phyloP scores from a whole-genome alignment of 2,113 vertebrate genomes.

The Dipodomys ordii region DNA sequence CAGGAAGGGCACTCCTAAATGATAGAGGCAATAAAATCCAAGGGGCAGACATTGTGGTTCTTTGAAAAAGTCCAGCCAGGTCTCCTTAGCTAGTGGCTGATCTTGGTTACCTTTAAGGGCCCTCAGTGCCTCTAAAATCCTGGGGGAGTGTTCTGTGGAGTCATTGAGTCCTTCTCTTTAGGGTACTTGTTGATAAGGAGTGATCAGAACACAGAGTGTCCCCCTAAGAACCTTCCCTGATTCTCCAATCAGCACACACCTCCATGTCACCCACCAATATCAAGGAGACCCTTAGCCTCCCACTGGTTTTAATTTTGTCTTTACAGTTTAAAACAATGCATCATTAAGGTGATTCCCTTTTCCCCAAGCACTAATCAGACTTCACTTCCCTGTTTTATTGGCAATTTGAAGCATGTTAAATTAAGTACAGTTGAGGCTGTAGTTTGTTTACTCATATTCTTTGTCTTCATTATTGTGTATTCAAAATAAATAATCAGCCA shows the following conservation, averaged over 20 bases:
- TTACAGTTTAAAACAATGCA: neutral
- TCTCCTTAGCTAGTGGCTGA: neutral
- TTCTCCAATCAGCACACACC: neutral
- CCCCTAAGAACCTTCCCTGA: neutral
- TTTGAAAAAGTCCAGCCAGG: neutral
- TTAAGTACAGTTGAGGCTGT: neutral
- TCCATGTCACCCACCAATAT: neutral
- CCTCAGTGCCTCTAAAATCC: neutral
- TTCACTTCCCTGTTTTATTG: neutral
- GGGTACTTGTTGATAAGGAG: neutral
- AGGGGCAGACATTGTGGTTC: neutral
- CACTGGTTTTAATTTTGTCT: neutral
- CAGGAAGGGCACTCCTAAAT: too few relatives aligned
- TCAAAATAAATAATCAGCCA: neutral
- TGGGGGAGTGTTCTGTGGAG: neutral
- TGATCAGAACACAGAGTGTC: neutral
- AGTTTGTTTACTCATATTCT: neutral
- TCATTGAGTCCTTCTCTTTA: neutral
- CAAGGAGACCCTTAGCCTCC: neutral
- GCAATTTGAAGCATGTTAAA: neutral
- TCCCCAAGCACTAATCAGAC: neutral
- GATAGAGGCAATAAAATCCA: too few relatives aligned
- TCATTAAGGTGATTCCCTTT: neutral
- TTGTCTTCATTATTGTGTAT: neutral
- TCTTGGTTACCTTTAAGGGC: neutral